A percentile compares a stretch with the other conserved stretches of the same genome.
phyloP scores from a whole-genome alignment of 1,140 invertebrate genomes.

The Bombyx mandarina region DNA sequence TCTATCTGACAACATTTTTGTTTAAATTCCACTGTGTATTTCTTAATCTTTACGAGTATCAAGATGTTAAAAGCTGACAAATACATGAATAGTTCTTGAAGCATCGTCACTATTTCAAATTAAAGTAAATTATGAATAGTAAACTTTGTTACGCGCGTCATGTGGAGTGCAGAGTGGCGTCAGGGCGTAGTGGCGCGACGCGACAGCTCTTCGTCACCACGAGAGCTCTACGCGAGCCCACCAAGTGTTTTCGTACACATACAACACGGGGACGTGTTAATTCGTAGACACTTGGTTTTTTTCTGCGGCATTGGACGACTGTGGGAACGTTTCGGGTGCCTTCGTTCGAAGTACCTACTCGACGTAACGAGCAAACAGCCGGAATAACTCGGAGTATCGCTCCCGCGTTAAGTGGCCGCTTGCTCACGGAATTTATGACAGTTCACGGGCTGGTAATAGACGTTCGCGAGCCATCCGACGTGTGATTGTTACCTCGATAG shows the following conservation, averaged over 20 bases:
- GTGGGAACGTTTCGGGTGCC: conserved; percentile 65
- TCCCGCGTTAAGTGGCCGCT: conserved; percentile 53
- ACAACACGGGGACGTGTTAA: conserved; percentile 65
- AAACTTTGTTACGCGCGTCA: conserved; percentile 48
- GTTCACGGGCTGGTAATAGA: conserved; percentile 39
- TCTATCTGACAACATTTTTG: conserved; percentile 2
- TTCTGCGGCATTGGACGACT: conserved; percentile 65
- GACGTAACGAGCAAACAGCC: conserved; percentile 58
- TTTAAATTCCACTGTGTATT: conserved; percentile 2
- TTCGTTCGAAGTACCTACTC: conserved; percentile 61
- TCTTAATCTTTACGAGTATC: background rate
- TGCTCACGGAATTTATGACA: conserved; percentile 50
- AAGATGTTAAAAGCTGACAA: conserved; percentile 31
- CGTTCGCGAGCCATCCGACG: conserved; percentile 35
- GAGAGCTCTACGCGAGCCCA: conserved; percentile 49
- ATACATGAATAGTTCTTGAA: conserved; percentile 33
- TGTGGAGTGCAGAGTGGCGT: conserved; percentile 31
- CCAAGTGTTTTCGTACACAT: conserved; percentile 67
- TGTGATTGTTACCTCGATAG: conserved; percentile 30
- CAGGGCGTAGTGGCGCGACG: conserved; percentile 16
- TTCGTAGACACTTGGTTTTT: conserved; percentile 66
- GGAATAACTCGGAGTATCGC: conserved; percentile 52
- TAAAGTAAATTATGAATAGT: conserved; percentile 64
- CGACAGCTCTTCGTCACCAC: conserved; percentile 60
- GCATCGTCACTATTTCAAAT: conserved; percentile 39